phyloP scores from a whole-genome alignment of 2,888 invertebrate genomes.

The Ennomos fuscantarius region DNA sequence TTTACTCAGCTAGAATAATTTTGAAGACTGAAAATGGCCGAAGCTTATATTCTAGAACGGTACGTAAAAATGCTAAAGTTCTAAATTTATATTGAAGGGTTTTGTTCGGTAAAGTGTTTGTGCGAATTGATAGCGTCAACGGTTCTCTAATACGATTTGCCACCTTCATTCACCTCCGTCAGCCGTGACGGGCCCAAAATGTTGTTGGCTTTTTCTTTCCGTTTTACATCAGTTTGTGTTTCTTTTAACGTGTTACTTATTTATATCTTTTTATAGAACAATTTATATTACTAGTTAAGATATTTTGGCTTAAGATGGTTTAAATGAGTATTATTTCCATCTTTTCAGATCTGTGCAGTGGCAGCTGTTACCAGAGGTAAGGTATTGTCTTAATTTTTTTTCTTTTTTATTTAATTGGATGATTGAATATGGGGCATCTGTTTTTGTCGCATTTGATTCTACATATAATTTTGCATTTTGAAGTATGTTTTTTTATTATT shows the following conservation, averaged over 20 bases:
- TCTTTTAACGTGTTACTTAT: slow-evolving; percentile 50
- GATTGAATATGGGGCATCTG: too few relatives aligned
- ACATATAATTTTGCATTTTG: too few relatives aligned
- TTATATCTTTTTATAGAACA: slow-evolving; percentile 1
- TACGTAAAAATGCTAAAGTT: slow-evolving; percentile 50
- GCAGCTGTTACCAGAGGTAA: slow-evolving; percentile 7
- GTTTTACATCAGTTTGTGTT: slow-evolving; percentile 69
- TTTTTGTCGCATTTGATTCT: too few relatives aligned
- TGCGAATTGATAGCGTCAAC: slow-evolving; percentile 71
- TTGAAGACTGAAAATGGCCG: slow-evolving; percentile 37
- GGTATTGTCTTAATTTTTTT: not conserved
- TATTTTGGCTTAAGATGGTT: slow-evolving; percentile 30
- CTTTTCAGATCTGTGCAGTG: slow-evolving; percentile 15
- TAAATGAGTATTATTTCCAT: not conserved
- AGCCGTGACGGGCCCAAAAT: slow-evolving; percentile 69
- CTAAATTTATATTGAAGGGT: not conserved
- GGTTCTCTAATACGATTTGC: slow-evolving; percentile 67
- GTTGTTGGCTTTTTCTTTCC: slow-evolving; percentile 78
- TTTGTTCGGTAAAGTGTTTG: slow-evolving; percentile 32
- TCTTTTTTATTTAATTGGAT: not conserved
- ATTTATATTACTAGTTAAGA: slow-evolving; percentile 13
- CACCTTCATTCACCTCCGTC: slow-evolving; percentile 59
- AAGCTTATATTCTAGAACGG: slow-evolving; percentile 44
- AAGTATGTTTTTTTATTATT: too few relatives aligned
- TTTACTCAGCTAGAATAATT: slow-evolving; percentile 57